phyloP scores from a whole-genome alignment of 2,113 vertebrate genomes.

The Capreolus pygargus region DNA sequence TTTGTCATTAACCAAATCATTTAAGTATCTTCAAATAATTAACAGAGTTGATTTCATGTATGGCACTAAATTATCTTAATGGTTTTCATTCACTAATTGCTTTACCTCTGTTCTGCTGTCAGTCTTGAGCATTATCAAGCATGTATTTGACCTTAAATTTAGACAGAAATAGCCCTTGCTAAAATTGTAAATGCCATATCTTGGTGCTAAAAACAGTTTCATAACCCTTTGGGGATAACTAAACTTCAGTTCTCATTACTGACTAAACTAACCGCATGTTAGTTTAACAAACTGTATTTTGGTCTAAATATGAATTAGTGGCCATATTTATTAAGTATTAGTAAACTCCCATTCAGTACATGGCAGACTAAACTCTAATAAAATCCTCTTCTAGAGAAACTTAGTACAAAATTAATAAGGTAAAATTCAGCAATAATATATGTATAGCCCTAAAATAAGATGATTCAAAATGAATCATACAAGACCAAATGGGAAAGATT shows the following conservation, averaged over 20 bases:
- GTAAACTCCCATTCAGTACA: neutral
- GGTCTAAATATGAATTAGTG: neutral
- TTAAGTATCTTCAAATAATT: neutral
- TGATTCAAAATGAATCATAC: neutral
- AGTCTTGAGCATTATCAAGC: neutral
- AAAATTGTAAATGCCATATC: neutral
- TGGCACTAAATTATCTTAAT: neutral
- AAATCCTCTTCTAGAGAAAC: neutral
- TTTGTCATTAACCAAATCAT: neutral
- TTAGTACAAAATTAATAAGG: neutral
- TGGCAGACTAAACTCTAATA: neutral
- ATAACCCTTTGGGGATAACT: neutral
- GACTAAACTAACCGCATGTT: neutral
- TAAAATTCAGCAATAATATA: neutral
- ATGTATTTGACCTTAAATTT: neutral
- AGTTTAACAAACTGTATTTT: neutral
- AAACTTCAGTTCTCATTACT: neutral
- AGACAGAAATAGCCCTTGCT: constrained; percentile 37
- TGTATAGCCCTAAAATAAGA: neutral
- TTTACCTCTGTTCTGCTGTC: neutral
- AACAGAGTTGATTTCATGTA: neutral
- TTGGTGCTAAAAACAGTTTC: neutral
- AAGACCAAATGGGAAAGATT: neutral
- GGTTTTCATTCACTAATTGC: neutral
- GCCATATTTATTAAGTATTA: neutral